Conservation (phyloP, 2,113 vertebrate genomes). For the Anser cygnoides region DNA sequence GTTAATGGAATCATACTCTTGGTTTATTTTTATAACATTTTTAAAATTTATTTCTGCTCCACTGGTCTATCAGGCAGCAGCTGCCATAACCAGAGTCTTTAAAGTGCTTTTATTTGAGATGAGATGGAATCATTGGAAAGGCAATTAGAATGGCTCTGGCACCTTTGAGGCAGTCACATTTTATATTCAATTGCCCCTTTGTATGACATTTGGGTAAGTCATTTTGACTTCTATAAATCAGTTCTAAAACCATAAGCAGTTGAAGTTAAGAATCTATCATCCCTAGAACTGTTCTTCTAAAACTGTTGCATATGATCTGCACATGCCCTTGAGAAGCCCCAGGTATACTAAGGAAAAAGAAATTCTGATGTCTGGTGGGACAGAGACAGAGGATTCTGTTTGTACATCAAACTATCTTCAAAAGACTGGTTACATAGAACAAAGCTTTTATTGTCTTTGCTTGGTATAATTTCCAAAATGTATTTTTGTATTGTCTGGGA, state of each 20-base stretch:
- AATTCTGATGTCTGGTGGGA: background rate
- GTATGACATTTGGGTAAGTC: background rate
- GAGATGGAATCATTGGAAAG: background rate
- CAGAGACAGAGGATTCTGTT: background rate
- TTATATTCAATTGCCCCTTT: background rate
- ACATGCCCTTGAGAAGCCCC: background rate
- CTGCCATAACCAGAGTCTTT: background rate
- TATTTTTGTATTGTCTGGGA: background rate
- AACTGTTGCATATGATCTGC: background rate
- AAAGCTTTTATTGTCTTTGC: background rate
- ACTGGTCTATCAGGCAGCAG: background rate
- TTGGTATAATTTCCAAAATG: background rate
- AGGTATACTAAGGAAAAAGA: background rate
- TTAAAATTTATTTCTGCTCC: background rate
- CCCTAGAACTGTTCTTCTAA: background rate
- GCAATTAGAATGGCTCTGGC: background rate
- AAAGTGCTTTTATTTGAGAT: background rate
- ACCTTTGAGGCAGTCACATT: background rate
- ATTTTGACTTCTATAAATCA: background rate
- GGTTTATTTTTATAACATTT: constrained; percentile 30
- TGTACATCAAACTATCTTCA: background rate
- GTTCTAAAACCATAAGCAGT: background rate
- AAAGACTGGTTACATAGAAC: background rate
- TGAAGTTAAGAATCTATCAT: background rate
- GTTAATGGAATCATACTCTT: constrained; percentile 45